Evolutionary conservation across 2,113 vertebrate genomes (phyloP).

Genomic region (Vidua macroura): DNA sequence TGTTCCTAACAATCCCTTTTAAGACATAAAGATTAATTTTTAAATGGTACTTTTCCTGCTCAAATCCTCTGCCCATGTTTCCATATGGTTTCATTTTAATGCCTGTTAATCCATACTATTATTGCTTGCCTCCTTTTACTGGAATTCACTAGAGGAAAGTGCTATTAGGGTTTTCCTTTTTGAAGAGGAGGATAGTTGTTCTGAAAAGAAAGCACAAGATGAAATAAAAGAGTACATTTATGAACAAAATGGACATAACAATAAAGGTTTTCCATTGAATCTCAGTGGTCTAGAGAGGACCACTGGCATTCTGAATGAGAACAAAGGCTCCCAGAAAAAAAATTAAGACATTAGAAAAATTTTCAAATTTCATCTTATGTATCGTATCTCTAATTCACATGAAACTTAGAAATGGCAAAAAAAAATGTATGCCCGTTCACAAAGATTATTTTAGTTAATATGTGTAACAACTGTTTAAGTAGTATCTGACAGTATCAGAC

Average conservation of each 20-base stretch:
- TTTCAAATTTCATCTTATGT: not conserved
- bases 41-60: conserved; percentile 26
- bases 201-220: not conserved
- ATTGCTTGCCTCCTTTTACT: not conserved
- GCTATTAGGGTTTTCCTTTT: conserved; percentile 19
- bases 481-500: not conserved
- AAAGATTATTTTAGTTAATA: not conserved
- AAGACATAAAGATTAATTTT: conserved; percentile 45
- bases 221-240: conserved; percentile 24
- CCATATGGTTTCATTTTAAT: conserved; percentile 57
- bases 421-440: not conserved
- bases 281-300: not conserved
- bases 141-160: not conserved
- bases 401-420: not conserved
- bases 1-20: not conserved
- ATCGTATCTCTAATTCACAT: not conserved
- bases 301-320: not conserved
- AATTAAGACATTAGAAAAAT: not conserved
- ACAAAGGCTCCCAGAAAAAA: not conserved
- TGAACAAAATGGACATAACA: not conserved
- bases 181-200: not conserved
- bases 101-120: not conserved
- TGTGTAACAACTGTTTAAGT: not conserved
- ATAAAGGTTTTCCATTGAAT: not conserved
- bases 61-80: not conserved